These are phyloP conservation scores for Papilio protenor DNA, from an alignment of 2,888 invertebrate genomes.

Conservation along the genomic window DNA sequence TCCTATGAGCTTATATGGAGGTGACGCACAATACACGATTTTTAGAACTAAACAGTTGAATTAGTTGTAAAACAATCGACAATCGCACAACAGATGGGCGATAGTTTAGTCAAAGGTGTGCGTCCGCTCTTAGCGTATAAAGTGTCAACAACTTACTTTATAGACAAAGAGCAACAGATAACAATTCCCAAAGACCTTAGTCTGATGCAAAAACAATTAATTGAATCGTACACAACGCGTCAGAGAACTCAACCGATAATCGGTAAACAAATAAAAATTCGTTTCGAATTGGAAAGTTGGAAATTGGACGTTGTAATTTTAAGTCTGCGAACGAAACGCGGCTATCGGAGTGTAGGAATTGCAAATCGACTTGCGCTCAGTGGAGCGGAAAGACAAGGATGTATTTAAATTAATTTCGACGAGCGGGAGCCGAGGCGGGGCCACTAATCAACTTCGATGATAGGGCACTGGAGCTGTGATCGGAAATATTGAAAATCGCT, in stretches of 20 bases:
- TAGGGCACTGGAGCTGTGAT: slow-evolving; percentile 31
- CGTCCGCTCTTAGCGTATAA: too few species aligned
- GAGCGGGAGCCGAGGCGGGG: slow-evolving; percentile 51
- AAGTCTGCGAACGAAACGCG: slow-evolving; percentile 70
- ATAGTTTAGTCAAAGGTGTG: too few species aligned
- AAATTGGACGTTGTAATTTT: slow-evolving; percentile 68
- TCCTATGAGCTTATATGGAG: too few species aligned
- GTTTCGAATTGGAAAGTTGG: slow-evolving; percentile 60
- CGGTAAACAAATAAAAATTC: slow-evolving; percentile 60
- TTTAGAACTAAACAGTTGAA: too few species aligned
- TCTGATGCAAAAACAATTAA: background rate
- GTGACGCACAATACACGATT: too few species aligned
- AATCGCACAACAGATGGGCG: too few species aligned
- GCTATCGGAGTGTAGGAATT: slow-evolving; percentile 74
- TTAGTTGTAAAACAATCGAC: too few species aligned
- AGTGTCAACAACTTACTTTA: background rate
- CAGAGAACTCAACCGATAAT: slow-evolving; percentile 57
- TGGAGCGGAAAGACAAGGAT: slow-evolving; percentile 75
- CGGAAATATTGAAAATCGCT: slow-evolving; percentile 24
- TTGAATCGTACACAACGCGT: slow-evolving; percentile 43
- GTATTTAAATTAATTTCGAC: slow-evolving; percentile 78
- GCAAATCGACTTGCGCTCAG: slow-evolving; percentile 74
- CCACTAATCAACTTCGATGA: slow-evolving; percentile 52
- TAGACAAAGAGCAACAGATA: background rate
- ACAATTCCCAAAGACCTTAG: background rate